These are phyloP conservation scores for Folsomia manolachei DNA, from an alignment of 2,888 invertebrate genomes.

Conservation along the genomic window DNA sequence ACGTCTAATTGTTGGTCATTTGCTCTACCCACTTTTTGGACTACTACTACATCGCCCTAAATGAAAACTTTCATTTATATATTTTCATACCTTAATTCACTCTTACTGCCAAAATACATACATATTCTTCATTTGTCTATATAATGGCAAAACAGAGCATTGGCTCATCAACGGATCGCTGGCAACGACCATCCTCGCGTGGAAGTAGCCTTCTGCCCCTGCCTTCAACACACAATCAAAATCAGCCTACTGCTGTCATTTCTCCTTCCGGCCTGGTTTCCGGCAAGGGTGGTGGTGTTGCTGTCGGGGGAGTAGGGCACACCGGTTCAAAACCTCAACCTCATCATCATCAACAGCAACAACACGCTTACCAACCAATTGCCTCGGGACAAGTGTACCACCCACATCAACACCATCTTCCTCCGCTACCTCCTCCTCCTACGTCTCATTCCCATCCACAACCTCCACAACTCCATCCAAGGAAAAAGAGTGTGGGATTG, in stretches of 20 bases:
- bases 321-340: not conserved
- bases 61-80: too few species aligned
- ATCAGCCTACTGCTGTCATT: constrained; percentile 7
- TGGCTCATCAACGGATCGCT: constrained; percentile 5
- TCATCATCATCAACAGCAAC: constrained; percentile 12
- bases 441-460: not conserved
- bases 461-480: constrained; percentile 23
- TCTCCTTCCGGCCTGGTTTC: constrained; percentile 18
- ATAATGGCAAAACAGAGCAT: constrained; percentile 29
- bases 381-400: constrained; percentile 35
- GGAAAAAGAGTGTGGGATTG: constrained; percentile 29
- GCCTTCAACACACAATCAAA: constrained; percentile 11
- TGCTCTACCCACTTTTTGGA: not conserved
- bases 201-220: constrained; percentile 24
- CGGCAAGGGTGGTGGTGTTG: not conserved
- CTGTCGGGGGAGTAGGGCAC: not conserved
- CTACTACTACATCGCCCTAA: too few species aligned
- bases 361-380: too few species aligned
- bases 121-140: constrained; percentile 1
- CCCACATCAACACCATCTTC: constrained; percentile 5
- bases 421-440: not conserved
- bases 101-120: not conserved
- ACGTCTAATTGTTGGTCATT: not conserved
- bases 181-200: constrained; percentile 26
- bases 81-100: not conserved